Evolutionary conservation across 2,888 invertebrate species (phyloP), one percentile per base, ranked within the genome.

Genomic region (Tolmerus cingulatus): DNA sequence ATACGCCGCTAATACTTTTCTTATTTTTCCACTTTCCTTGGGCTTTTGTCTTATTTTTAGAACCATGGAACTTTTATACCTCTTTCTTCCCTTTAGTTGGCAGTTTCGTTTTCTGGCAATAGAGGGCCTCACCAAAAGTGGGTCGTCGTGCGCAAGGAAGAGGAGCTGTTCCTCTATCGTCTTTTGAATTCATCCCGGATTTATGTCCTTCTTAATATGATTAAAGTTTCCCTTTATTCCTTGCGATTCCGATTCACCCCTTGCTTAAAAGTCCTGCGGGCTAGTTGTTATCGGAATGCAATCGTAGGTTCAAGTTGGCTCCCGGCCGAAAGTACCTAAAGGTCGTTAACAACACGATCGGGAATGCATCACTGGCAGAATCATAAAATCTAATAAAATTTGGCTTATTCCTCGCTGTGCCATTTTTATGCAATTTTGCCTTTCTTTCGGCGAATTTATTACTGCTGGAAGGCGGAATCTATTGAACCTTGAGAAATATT

Each of bases 181-280:
- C 43, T 19, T 43, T 78, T 37, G 78, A 78, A 43, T 78, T 43
- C 23, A 8, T n/a, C 27, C 43, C 43, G 37, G 43, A 78, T 78
- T 78, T 78, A 78, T 78, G 78, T 78, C 43, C 78, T 78, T 43
- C 43, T 78, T 78, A 78, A 78, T 78, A 78, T 78, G 78, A 78
- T 78, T 78, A 78, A 78, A 78, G 46, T 43, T 40, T 40, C 23
- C 43, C 43, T 40, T 78, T 78, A 78, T 46, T 43, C 23, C 19
- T 46, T 37, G n/a, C 9, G 78, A 78, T 78, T 78, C 78, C 27
- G 27, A 66, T 66, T 66, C 66, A 23, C 23, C 12, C 4, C 14
- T 19, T 66, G 23, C 27, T 66, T 12, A 66, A 46, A 46, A 66
- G 66, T 27, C 27, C 27, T 27, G 8, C 27, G 66, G 43, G 12